Evolutionary conservation across 2,113 vertebrate species (phyloP), one percentile per base, ranked within the genome.

Genomic region (Sylvia atricapilla): DNA sequence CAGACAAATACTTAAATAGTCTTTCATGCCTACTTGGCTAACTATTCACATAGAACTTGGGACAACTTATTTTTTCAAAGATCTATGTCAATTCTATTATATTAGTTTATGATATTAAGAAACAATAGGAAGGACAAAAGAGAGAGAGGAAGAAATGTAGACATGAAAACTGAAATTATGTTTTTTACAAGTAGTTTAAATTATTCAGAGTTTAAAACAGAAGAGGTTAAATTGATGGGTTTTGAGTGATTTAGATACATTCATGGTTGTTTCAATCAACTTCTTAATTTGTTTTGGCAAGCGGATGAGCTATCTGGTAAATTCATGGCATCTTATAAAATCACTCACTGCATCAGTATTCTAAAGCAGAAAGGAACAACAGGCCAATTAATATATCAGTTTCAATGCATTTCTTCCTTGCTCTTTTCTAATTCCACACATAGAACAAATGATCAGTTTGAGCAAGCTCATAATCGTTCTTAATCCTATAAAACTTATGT

Each of bases 311-410:
- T 63, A 25, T 24, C 27, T 86, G 25, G 67, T 84, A 92, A 77
- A 77, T 62, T 84, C 76, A 90, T 20, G 28, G 9, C 13, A 49
- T 62, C 37, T 72, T 73, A 66, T 37, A 89, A 73, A 81, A 77
- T 80, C 28, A 53, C 10, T 78, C 33, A 35, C 39, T 64, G 4
- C 24, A 28, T 35, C 3, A 1, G n/a, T 80, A 46, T 39, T 90
- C 58, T 58, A 94, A 95, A 94, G 35, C 28, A 91, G 9, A 18
- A 90, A 93, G n/a, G 60, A 96, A 94, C n/a, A 78, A 23, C 15
- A 64, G 31, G 59, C 2, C 39, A 39, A 58, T 70, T 92, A 75
- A 44, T 62, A 66, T 31, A 69, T 89, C 13, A 24, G 28, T 82
- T n/a, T 89, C 67, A 17, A 74, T n/a, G 69, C 25, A 55, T 84